Conservation (phyloP, 1,140 invertebrate species). For the Tetramorium parvispinum region DNA sequence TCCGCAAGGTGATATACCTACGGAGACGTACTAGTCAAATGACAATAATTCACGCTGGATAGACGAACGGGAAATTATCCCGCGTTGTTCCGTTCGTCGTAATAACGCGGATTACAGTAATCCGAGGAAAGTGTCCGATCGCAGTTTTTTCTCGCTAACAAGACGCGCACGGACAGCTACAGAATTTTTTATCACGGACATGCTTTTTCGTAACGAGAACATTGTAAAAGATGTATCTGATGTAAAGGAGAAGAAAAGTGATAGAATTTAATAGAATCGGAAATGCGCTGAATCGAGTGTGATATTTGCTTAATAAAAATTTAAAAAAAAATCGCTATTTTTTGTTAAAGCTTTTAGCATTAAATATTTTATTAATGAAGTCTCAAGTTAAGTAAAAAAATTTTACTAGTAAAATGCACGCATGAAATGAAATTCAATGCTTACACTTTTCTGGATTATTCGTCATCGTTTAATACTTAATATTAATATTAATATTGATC, state of each 20-base stretch:
- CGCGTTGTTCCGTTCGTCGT: background rate
- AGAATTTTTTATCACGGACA: background rate
- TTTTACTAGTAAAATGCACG: background rate
- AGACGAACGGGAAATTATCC: constrained; percentile 30
- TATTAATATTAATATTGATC: background rate
- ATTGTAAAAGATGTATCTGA: background rate
- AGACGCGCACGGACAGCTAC: background rate
- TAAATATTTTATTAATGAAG: background rate
- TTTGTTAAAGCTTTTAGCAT: constrained; percentile 1
- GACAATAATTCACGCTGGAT: constrained; percentile 35
- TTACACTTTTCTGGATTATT: background rate
- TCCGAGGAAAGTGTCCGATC: background rate
- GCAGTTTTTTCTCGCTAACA: background rate
- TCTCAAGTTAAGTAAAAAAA: background rate
- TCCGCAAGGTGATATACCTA: constrained; percentile 20
- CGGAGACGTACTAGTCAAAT: constrained; percentile 32
- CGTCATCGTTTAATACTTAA: background rate
- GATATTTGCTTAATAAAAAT: constrained; percentile 15
- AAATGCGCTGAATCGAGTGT: background rate
- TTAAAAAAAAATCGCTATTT: background rate
- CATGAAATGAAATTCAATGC: background rate
- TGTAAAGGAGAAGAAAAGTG: background rate
- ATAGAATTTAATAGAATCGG: background rate
- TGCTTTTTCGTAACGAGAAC: background rate
- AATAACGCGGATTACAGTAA: constrained; percentile 22